A percentile compares a stretch with the other conserved stretches of the same genome.
These are phyloP conservation scores for Brachymystax lenok DNA, from an alignment of 2,797 vertebrate genomes.

Conservation along the genomic window DNA sequence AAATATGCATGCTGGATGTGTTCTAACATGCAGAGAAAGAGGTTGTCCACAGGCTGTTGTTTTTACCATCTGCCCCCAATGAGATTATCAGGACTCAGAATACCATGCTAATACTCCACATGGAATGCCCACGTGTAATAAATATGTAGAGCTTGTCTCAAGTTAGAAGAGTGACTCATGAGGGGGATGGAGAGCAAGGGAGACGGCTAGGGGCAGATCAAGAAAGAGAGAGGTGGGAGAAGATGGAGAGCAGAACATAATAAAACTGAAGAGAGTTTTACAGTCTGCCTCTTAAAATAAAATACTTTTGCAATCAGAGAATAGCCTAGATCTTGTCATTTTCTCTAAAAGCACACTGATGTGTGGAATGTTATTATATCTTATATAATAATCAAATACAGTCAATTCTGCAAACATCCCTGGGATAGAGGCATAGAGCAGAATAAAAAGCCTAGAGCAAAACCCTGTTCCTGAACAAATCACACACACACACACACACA, in stretches of 20 bases:
- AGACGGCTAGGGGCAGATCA: not conserved
- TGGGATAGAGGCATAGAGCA: not conserved
- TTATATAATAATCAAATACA: not conserved
- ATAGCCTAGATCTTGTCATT: not conserved
- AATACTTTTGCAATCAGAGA: too few species aligned
- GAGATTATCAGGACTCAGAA: not conserved
- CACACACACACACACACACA: too few species aligned
- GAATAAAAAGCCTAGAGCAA: too few species aligned
- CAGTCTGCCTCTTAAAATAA: too few species aligned
- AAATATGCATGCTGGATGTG: not conserved
- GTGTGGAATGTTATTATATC: not conserved
- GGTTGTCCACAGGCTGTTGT: too few species aligned
- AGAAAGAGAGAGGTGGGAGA: not conserved
- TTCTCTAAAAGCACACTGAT: not conserved
- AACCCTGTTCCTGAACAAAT: too few species aligned
- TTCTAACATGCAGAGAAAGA: too few species aligned
- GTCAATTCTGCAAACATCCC: not conserved
- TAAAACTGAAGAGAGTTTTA: too few species aligned
- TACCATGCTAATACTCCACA: not conserved
- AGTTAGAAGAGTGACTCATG: not conserved
- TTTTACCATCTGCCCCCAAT: too few species aligned
- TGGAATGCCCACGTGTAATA: not conserved
- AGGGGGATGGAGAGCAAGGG: not conserved
- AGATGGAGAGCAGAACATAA: too few species aligned
- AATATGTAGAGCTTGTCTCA: not conserved